Evolutionary conservation across 2,113 vertebrate genomes (phyloP), one percentile per base, ranked within the genome.

Genomic region (Parotia lawesii): DNA sequence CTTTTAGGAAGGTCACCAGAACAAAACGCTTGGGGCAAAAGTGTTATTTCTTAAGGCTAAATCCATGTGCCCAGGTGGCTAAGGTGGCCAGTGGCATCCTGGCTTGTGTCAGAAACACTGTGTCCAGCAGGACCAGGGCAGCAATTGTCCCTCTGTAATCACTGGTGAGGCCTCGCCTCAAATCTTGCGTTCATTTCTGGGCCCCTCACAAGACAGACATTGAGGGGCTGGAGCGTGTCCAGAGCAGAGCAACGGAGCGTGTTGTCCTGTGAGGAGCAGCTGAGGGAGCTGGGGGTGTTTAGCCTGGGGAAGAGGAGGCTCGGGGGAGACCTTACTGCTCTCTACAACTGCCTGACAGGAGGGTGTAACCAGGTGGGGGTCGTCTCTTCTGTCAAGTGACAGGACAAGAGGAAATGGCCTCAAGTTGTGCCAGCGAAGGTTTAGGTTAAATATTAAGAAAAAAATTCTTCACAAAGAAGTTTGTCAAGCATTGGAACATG

Each of bases 201-300:
- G 31, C 5, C 21, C 2, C 28, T 53, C 61, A n/a, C 27, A 75
- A 16, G 15, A 66, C 4, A 2, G 37, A 71, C 11, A 25, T 0
- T 20, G n/a, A 83, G 24, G 10, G 7, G 18, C 48, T 76, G 54
- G 2, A 62, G 10, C 0, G 0, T 7, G 9, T 42, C 25, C 62
- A 79, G 0, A 74, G 42, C 42, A 45, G 9, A 1, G 13, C 22
- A 47, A 16, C 0, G 0, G 37, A 44, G 13, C 23, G 2, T 13
- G 2, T 8, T 48, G 47, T 48, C 47, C 15, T 27, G 1, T 5
- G 8, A 60, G 27, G 4, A 84, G 24, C 0, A 0, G 21, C 35
- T 72, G 42, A 58, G 11, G 24, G 22, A 87, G 5, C 23, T 27
- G 11, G 23, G 2, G 6, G 0, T 57, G 16, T 61, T 76, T 15